Evolutionary conservation across 2,113 vertebrate species (phyloP), one percentile per base, ranked within the genome.

Genomic region (Phylloscopus whistleri): DNA sequence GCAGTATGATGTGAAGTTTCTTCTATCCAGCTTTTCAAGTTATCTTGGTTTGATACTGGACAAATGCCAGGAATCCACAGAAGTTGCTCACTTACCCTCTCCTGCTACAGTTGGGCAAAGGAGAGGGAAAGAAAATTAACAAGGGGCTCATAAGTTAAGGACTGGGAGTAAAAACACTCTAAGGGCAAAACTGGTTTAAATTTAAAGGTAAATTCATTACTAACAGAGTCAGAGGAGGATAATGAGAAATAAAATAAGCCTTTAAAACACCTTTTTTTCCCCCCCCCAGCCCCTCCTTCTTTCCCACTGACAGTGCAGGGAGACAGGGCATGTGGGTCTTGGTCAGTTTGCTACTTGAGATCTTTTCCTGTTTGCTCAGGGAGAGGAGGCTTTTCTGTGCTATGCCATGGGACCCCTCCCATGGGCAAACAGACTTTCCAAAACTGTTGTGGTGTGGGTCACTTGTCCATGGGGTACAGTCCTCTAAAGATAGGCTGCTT

Each of bases 1-100:
- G 49, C 73, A 41, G 16, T 24, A 58, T 49, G 62, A 76, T 63
- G 18, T 0, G 2, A 30, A 66, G 14, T 63, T 94, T 91, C 63
- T 73, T 91, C 86, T 55, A 67, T 39, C 22, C 44, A 33, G 24
- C 26, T 63, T 95, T 95, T 89, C n/a, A 74, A 55, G 28, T 58
- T 58, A 43, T 68, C 28, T 10, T 48, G 43, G n/a, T 68, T 68
- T 33, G n/a, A 58, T 58, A 17, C 43, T 68, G 43, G n/a, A 64
- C 43, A 68, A 81, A 58, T 3, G 8, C 78, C 78, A 81, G 43
- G 22, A 26, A 48, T 48, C 43, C 41, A 81, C 1, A 2, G 27
- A 49, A 39, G n/a, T 49, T 1, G 0, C 31, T 80, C 41, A 10
- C 39, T 79, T 30, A 66, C 21, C 5, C 63, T 67, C 21, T 48